phyloP scores from a whole-genome alignment of 2,888 invertebrate genomes.

The Elegia similella region DNA sequence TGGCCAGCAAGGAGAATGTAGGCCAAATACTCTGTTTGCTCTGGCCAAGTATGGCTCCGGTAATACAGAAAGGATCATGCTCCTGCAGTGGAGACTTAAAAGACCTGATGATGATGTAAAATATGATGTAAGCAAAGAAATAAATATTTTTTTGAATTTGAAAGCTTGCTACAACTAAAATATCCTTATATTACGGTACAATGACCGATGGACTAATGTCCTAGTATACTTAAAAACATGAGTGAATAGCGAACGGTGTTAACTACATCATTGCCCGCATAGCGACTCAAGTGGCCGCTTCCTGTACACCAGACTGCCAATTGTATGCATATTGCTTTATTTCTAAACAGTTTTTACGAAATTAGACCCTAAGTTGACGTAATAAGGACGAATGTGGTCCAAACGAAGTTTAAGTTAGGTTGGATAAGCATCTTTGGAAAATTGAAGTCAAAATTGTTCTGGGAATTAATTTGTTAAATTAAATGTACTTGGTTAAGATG shows the following conservation, averaged over 20 bases:
- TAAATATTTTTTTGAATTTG: too few species aligned
- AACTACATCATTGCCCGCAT: constrained; percentile 12
- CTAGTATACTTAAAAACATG: constrained; percentile 10
- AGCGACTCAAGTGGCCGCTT: background rate
- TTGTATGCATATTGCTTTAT: constrained; percentile 11
- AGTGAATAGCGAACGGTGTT: constrained; percentile 11
- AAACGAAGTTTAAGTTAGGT: background rate
- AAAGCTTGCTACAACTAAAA: background rate
- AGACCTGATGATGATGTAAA: too few species aligned
- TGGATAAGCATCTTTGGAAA: constrained; percentile 7
- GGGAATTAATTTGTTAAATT: constrained; percentile 1
- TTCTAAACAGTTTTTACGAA: background rate
- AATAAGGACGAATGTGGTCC: background rate
- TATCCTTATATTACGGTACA: background rate
- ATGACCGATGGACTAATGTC: background rate
- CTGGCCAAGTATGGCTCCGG: too few species aligned
- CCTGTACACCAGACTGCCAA: constrained; percentile 4
- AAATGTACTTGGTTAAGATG: background rate
- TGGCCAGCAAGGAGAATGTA: too few species aligned
- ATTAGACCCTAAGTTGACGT: background rate
- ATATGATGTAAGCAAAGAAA: too few species aligned
- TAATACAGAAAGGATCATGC: too few species aligned
- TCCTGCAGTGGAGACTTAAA: too few species aligned
- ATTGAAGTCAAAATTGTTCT: constrained; percentile 6
- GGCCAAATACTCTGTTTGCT: too few species aligned